These are phyloP conservation scores for Telmatochromis brichardi DNA, from an alignment of 2,113 vertebrate genomes.

Conservation along the genomic window DNA sequence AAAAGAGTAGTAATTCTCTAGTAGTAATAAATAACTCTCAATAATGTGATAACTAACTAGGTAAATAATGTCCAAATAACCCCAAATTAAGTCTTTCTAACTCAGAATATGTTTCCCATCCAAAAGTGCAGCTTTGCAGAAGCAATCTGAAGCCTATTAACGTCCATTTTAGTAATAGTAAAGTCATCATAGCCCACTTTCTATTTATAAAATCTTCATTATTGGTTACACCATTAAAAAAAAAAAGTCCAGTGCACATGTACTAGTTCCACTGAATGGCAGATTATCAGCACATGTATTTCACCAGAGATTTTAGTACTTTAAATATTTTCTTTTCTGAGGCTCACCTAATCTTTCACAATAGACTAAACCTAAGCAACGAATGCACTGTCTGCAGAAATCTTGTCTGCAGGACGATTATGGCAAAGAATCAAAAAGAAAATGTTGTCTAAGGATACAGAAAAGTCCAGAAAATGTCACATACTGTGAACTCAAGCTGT, in stretches of 20 bases:
- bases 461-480: background rate
- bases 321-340: background rate
- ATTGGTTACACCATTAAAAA: background rate
- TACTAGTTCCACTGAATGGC: background rate
- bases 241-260: background rate
- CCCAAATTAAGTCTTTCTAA: background rate
- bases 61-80: background rate
- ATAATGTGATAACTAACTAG: background rate
- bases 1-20: background rate
- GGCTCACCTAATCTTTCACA: background rate
- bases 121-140: background rate
- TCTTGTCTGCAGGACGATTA: background rate
- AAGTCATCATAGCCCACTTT: background rate
- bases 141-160: background rate
- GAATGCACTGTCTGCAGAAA: background rate
- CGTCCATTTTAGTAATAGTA: background rate
- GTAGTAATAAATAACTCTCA: background rate
- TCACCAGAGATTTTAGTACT: background rate
- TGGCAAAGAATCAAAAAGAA: background rate
- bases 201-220: background rate
- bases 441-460: background rate
- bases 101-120: background rate
- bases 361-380: background rate
- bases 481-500: background rate
- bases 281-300: background rate